Conservation (phyloP, 2,797 vertebrate genomes). For the Macropus fuliginosus region DNA sequence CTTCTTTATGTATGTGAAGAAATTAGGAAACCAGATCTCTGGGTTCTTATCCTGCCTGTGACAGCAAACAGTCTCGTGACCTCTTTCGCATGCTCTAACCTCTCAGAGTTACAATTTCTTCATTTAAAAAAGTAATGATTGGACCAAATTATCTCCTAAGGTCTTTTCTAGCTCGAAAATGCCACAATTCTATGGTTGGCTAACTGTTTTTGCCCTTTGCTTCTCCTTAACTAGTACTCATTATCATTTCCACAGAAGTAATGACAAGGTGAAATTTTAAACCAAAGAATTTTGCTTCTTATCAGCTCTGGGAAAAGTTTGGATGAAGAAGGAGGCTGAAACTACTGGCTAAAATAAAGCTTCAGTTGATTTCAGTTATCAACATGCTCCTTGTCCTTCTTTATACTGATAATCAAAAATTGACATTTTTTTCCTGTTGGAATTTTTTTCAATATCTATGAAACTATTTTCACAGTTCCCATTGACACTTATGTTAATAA, state of each 20-base stretch:
- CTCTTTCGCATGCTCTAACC: neutral
- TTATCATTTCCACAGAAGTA: constrained; percentile 49
- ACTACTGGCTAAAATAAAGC: neutral
- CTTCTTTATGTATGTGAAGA: neutral
- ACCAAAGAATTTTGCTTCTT: constrained; percentile 45
- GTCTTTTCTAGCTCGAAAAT: constrained; percentile 24
- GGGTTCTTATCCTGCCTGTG: neutral
- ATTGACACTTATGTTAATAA: constrained; percentile 29
- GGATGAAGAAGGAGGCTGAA: constrained; percentile 47
- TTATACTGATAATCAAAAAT: constrained; percentile 26
- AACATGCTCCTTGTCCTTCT: constrained; percentile 19
- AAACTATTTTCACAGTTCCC: constrained; percentile 52
- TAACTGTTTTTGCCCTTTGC: constrained; percentile 32
- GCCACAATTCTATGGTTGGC: neutral
- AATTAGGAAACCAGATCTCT: neutral
- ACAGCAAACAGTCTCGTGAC: neutral
- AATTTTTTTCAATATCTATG: constrained; percentile 26
- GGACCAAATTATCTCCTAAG: neutral
- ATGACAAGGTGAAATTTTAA: constrained; percentile 57
- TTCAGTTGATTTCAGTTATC: constrained; percentile 47
- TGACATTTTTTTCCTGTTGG: constrained; percentile 31
- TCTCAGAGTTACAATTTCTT: neutral
- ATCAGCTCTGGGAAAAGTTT: constrained; percentile 49
- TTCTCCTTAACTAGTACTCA: constrained; percentile 52
- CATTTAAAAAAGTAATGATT: neutral